These are phyloP conservation scores for Acleris literana DNA, from an alignment of 2,888 invertebrate species.

Conservation along the genomic window DNA sequence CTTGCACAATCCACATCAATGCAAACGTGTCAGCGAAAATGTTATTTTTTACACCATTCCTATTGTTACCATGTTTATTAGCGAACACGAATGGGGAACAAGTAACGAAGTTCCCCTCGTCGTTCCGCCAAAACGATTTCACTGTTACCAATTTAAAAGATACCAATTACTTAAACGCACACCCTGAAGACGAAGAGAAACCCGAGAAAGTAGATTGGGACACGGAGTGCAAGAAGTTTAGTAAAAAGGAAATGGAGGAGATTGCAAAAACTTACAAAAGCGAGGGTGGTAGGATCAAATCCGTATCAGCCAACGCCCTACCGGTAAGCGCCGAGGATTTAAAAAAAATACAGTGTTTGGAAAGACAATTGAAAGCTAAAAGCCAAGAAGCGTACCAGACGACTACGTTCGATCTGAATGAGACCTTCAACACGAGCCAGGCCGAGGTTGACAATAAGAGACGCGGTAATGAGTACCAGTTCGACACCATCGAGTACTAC, in stretches of 20 bases:
- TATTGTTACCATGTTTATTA: slow-evolving; percentile 7
- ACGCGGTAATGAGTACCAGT: slow-evolving; percentile 61
- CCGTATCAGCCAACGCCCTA: slow-evolving; percentile 56
- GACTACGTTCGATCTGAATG: slow-evolving; percentile 38
- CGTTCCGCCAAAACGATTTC: background rate
- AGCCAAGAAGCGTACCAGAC: slow-evolving; percentile 17
- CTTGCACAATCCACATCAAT: background rate
- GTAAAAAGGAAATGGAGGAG: slow-evolving; percentile 38
- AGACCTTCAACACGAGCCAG: slow-evolving; percentile 24
- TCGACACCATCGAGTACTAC: slow-evolving; percentile 69
- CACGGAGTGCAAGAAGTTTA: background rate
- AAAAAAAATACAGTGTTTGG: slow-evolving; percentile 45
- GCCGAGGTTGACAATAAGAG: too few relatives aligned
- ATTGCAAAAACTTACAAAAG: slow-evolving; percentile 55
- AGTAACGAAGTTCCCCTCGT: background rate
- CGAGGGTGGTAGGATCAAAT: slow-evolving; percentile 57
- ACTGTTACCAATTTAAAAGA: background rate
- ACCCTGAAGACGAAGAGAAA: background rate
- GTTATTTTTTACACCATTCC: background rate
- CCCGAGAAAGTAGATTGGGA: background rate
- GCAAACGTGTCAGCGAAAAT: background rate
- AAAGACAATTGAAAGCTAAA: slow-evolving; percentile 20
- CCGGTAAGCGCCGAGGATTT: slow-evolving; percentile 48
- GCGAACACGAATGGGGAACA: background rate
- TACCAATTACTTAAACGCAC: background rate